These are phyloP conservation scores for Drosophila meridionalis DNA, from an alignment of 2,888 invertebrate species.

Conservation along the genomic window DNA sequence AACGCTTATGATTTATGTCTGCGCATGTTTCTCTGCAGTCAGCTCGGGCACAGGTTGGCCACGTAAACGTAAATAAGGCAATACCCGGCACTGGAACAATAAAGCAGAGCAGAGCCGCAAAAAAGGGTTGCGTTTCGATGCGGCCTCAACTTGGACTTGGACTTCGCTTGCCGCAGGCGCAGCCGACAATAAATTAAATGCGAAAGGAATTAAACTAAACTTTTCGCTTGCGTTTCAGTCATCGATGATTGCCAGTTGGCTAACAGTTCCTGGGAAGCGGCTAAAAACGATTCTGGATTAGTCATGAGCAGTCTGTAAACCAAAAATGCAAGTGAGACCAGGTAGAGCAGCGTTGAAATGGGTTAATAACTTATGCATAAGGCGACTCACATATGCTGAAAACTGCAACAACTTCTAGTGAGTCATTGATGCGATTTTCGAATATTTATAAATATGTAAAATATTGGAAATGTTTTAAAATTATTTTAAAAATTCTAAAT, in stretches of 20 bases:
- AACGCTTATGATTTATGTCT: constrained; percentile 76
- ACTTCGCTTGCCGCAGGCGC: constrained; percentile 51
- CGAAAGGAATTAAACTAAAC: constrained; percentile 79
- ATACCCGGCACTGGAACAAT: constrained; percentile 47
- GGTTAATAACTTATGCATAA: constrained; percentile 12
- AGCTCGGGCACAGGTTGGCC: constrained; percentile 55
- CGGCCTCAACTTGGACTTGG: constrained; percentile 11
- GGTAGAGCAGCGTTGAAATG: constrained; percentile 8
- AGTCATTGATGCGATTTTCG: background rate
- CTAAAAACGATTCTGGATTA: constrained; percentile 34
- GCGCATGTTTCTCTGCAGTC: constrained; percentile 70
- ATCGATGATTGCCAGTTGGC: constrained; percentile 69
- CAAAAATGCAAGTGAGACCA: constrained; percentile 11
- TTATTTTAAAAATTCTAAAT: no score
- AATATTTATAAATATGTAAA: no score
- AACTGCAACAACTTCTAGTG: background rate
- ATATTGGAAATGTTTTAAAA: no score
- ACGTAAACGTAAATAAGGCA: constrained; percentile 67
- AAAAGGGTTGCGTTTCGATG: constrained; percentile 65
- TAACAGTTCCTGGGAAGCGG: constrained; percentile 50
- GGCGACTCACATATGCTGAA: background rate
- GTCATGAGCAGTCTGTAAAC: constrained; percentile 30
- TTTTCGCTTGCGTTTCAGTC: constrained; percentile 66
- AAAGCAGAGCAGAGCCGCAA: constrained; percentile 15
- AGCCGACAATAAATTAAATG: constrained; percentile 74